Percentiles rank a stretch among this genome's conserved stretches.
Evolutionary conservation across 2,888 invertebrate species (phyloP).

Genomic region (Nomada fabriciana): DNA sequence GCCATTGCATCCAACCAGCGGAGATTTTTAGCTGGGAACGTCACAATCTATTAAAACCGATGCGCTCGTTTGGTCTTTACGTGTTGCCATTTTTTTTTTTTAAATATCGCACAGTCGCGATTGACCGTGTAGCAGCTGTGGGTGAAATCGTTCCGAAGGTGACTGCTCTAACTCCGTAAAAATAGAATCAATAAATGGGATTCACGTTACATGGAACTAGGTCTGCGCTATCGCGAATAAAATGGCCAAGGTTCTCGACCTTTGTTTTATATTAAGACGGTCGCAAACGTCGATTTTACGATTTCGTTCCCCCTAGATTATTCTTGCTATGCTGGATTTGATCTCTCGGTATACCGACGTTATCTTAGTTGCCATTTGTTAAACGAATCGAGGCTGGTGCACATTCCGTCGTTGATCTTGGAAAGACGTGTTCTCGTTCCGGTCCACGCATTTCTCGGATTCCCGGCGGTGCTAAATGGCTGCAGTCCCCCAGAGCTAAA

Average conservation of each 20-base stretch:
- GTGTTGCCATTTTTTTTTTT: neutral
- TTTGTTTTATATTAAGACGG: conserved; percentile 48
- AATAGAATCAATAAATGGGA: conserved; percentile 63
- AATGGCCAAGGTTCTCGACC: conserved; percentile 69
- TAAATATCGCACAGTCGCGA: neutral
- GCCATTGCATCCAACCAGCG: too few relatives aligned
- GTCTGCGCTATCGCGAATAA: conserved; percentile 62
- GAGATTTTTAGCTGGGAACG: too few relatives aligned
- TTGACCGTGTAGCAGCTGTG: conserved; percentile 10
- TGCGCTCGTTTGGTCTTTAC: conserved; percentile 11
- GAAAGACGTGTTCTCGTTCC: conserved; percentile 6
- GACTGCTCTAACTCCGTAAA: conserved; percentile 57
- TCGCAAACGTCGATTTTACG: conserved; percentile 11
- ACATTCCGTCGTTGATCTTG: neutral
- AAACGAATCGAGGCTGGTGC: conserved; percentile 12
- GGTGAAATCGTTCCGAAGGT: conserved; percentile 36
- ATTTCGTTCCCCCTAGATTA: neutral
- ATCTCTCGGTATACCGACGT: neutral
- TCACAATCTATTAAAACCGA: neutral
- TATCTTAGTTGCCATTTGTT: neutral
- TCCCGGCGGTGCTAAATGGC: neutral
- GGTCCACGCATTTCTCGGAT: conserved; percentile 16
- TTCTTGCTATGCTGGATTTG: neutral
- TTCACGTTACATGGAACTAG: conserved; percentile 63
- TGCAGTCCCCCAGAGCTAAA: neutral